phyloP scores from a whole-genome alignment of 2,113 vertebrate species.

The Eurystomus gularis region DNA sequence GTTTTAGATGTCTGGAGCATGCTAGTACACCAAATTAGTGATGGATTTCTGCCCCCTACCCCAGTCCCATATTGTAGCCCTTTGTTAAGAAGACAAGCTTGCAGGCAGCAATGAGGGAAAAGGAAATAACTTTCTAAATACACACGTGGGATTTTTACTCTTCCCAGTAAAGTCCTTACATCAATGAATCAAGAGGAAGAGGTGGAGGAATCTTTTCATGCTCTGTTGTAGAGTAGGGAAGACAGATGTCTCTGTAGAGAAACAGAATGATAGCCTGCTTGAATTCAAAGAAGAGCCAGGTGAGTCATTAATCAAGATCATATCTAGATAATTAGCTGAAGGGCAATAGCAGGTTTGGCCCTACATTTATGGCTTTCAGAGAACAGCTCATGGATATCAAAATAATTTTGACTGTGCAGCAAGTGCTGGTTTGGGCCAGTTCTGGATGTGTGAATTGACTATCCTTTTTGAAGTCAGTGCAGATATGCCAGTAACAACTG shows the following conservation, averaged over 20 bases:
- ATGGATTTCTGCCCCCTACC: rapidly evolving
- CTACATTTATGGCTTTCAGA: background rate
- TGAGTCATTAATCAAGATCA: background rate
- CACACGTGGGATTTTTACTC: background rate
- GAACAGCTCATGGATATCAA: background rate
- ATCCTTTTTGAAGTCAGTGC: background rate
- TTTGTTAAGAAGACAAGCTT: background rate
- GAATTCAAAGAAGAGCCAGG: background rate
- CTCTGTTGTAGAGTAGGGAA: background rate
- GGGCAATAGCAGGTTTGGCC: background rate
- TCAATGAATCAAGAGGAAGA: background rate
- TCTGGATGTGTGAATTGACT: background rate
- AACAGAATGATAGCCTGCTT: background rate
- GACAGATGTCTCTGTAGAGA: background rate
- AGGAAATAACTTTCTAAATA: background rate
- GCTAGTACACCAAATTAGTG: background rate
- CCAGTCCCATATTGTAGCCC: background rate
- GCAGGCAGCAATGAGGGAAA: background rate
- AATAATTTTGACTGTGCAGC: background rate
- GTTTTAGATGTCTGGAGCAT: background rate
- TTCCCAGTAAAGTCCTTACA: background rate
- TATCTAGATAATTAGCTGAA: background rate
- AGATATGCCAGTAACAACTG: background rate
- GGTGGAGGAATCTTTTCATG: background rate
- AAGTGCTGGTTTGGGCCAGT: background rate